A percentile compares a stretch with the other conserved stretches of the same genome.
These are phyloP conservation scores for Chamaea fasciata DNA, from an alignment of 2,113 vertebrate species.

Conservation along the genomic window DNA sequence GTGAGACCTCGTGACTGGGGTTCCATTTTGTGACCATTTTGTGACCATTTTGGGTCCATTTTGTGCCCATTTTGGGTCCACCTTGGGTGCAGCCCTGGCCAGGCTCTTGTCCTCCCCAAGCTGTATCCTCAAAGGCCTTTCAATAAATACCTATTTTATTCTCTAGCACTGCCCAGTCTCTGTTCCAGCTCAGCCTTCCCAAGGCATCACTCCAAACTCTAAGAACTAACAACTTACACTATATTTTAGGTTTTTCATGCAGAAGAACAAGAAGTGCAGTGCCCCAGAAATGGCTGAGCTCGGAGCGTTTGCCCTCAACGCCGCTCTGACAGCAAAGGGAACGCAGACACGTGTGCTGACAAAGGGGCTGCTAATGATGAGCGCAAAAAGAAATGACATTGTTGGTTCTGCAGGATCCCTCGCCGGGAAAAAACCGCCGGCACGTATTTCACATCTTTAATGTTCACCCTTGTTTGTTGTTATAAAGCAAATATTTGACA, in stretches of 20 bases:
- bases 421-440: background rate
- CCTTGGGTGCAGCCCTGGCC: background rate
- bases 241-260: background rate
- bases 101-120: background rate
- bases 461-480: background rate
- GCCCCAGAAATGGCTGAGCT: background rate
- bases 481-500: conserved; percentile 20
- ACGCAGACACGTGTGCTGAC: background rate
- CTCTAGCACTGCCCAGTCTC: background rate
- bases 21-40: background rate
- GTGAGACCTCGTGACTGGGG: rapidly evolving
- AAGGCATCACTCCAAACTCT: background rate
- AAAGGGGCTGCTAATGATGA: background rate
- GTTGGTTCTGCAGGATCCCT: background rate
- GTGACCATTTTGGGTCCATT: background rate
- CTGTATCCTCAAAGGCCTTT: background rate
- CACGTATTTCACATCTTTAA: background rate
- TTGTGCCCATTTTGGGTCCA: background rate
- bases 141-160: background rate
- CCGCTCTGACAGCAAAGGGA: background rate
- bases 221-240: rapidly evolving
- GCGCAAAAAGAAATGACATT: background rate
- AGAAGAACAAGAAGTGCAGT: background rate
- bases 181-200: background rate
- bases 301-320: background rate